Evolutionary conservation across 2,113 vertebrate species (phyloP).

Genomic region (Notothenia rossii): DNA sequence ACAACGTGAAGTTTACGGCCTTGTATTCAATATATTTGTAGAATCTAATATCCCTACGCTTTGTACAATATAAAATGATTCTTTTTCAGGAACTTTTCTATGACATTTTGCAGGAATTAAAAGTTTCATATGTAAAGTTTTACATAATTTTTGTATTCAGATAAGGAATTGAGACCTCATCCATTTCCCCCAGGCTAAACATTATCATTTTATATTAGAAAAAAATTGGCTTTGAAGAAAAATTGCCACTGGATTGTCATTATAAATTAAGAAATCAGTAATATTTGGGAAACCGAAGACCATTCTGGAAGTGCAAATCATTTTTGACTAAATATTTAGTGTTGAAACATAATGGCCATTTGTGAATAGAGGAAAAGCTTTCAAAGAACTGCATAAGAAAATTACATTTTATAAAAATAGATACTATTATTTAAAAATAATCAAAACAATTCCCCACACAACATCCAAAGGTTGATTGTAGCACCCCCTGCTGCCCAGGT

Average conservation of each 20-base stretch:
- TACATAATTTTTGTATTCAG: neutral
- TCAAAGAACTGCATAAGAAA: constrained; percentile 10
- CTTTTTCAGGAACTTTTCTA: neutral
- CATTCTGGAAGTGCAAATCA: neutral
- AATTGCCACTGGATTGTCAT: neutral
- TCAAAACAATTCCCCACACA: neutral
- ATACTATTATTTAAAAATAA: constrained; percentile 3
- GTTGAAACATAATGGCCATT: constrained; percentile 62
- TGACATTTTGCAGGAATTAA: no score
- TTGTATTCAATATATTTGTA: neutral
- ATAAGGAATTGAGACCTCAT: neutral
- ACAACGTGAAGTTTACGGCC: neutral
- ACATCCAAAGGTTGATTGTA: constrained; percentile 4
- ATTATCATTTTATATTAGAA: neutral
- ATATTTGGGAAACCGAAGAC: neutral
- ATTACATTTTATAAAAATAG: constrained; percentile 45
- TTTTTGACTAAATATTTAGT: constrained; percentile 8
- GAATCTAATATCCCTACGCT: neutral
- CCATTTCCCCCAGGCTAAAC: neutral
- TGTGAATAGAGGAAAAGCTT: constrained; percentile 16
- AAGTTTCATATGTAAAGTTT: neutral
- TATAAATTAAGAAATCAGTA: neutral
- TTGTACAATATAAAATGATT: constrained; percentile 7
- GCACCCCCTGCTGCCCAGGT: constrained; percentile 58
- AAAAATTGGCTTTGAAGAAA: neutral